phyloP scores from a whole-genome alignment of 2,797 vertebrate species.

The Scarus forsteni region DNA sequence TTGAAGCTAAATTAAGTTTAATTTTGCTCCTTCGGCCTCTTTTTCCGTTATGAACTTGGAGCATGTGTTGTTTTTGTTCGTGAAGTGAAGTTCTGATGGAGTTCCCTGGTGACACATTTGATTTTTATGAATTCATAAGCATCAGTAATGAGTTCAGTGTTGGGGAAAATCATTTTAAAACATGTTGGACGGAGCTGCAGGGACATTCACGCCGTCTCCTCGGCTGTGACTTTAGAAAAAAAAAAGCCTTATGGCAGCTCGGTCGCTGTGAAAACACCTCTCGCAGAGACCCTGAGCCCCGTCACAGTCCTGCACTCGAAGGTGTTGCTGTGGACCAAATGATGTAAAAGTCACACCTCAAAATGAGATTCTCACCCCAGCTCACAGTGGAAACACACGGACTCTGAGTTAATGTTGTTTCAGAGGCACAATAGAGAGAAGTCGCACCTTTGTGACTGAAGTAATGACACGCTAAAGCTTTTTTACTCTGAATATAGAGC shows the following conservation, averaged over 20 bases:
- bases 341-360: slow-evolving; percentile 35
- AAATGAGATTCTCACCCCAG: slow-evolving; percentile 33
- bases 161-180: slow-evolving; percentile 12
- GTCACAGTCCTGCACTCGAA: slow-evolving; percentile 1
- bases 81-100: too few species aligned
- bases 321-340: slow-evolving; percentile 2
- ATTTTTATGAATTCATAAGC: too few species aligned
- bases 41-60: too few species aligned
- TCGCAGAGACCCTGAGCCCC: neutral
- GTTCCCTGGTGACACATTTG: too few species aligned
- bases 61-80: too few species aligned
- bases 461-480: slow-evolving; percentile 6
- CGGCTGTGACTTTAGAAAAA: neutral
- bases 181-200: neutral
- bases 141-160: neutral
- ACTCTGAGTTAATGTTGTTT: neutral
- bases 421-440: neutral
- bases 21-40: too few species aligned
- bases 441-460: slow-evolving; percentile 16
- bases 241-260: neutral
- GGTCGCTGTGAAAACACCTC: neutral
- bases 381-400: neutral
- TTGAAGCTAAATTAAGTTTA: too few species aligned
- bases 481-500: slow-evolving; percentile 5
- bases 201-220: neutral